Evolutionary conservation across 2,888 invertebrate genomes (phyloP).

Genomic region (Tryphoninae sp.): DNA sequence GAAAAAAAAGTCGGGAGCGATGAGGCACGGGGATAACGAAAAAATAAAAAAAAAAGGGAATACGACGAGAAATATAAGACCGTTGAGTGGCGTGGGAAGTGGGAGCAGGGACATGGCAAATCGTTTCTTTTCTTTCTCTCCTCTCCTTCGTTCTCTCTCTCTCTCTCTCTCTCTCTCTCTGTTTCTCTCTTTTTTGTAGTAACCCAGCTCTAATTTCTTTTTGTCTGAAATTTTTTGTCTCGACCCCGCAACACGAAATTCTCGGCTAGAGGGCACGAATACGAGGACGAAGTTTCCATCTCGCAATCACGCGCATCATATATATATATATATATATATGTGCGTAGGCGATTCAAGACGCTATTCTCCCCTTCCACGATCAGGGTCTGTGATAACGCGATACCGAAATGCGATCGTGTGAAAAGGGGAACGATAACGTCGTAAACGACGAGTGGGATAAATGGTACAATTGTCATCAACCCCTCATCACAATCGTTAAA

Average conservation of each 20-base stretch:
- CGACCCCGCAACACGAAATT: constrained; percentile 25
- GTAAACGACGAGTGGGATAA: not conserved
- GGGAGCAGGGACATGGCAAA: constrained; percentile 23
- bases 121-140: constrained; percentile 28
- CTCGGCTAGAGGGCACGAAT: constrained; percentile 34
- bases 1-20: constrained; percentile 21
- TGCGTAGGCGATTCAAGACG: not conserved
- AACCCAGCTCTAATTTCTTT: constrained; percentile 30
- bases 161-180: constrained; percentile 1
- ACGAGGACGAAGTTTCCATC: constrained; percentile 22
- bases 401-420: constrained; percentile 21
- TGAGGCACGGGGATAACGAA: constrained; percentile 21
- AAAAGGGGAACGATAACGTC: not conserved
- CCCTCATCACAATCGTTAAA: not conserved
- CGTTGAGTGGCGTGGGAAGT: constrained; percentile 41
- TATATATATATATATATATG: not conserved
- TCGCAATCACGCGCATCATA: constrained; percentile 2
- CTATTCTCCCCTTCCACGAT: constrained; percentile 29
- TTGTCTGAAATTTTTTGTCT: constrained; percentile 22
- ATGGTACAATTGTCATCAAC: constrained; percentile 17
- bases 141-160: constrained; percentile 14
- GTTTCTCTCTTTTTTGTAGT: constrained; percentile 5
- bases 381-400: constrained; percentile 67
- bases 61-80: constrained; percentile 26
- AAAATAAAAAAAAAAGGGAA: not conserved